Evolutionary conservation across 2,797 vertebrate species (phyloP).

Genomic region (Myripristis jacobus): DNA sequence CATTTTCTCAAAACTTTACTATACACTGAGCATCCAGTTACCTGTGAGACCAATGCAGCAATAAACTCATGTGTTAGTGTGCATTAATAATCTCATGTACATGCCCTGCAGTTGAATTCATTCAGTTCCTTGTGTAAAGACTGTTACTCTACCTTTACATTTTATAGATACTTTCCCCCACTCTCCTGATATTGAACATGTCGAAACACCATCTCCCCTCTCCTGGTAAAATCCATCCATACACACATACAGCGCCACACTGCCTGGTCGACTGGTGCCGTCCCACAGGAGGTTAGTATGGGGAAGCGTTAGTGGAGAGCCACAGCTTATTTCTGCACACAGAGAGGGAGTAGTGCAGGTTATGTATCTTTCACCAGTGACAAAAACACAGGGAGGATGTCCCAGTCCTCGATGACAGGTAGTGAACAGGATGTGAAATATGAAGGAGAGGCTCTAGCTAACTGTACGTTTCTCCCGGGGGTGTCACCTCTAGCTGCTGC

Average conservation of each 20-base stretch:
- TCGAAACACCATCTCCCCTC: conserved; percentile 77
- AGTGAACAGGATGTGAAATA: not conserved
- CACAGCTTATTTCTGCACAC: conserved; percentile 87
- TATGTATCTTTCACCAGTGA: conserved; percentile 8
- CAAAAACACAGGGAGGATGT: not conserved
- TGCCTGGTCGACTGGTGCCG: conserved; percentile 71
- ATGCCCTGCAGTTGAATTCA: not conserved
- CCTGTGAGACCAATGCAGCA: not conserved
- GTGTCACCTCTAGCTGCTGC: no score
- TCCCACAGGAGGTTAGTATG: conserved; percentile 82
- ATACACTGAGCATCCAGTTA: not conserved
- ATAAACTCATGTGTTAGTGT: not conserved
- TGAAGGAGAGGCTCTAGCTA: not conserved
- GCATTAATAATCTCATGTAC: not conserved
- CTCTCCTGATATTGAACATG: conserved; percentile 80
- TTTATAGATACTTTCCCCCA: conserved; percentile 82
- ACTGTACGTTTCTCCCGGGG: not conserved
- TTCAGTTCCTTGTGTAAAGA: not conserved
- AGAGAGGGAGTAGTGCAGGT: conserved; percentile 56
- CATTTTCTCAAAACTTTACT: not conserved
- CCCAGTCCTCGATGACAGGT: not conserved
- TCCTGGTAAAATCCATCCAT: conserved; percentile 82
- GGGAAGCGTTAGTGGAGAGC: conserved; percentile 78
- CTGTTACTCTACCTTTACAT: conserved; percentile 83
- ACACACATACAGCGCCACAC: conserved; percentile 83